A percentile compares a stretch with the other conserved stretches of the same genome.
Conservation (phyloP, 2,113 vertebrate genomes). For the Neoarius graeffei region DNA sequence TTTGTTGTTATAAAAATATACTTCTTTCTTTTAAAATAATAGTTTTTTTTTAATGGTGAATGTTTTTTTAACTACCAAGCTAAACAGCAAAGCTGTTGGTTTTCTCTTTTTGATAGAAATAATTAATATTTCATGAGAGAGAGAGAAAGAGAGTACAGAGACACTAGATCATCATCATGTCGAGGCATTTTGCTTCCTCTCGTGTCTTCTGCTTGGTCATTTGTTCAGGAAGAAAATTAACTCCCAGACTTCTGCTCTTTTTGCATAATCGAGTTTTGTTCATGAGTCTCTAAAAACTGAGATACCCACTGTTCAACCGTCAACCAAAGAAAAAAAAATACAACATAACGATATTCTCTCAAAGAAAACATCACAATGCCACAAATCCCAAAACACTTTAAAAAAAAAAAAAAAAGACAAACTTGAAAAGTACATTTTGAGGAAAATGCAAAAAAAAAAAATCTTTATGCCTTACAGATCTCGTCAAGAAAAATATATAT, state of each 20-base stretch:
- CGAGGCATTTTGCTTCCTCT: conserved; percentile 71
- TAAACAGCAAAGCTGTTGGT: conserved; percentile 74
- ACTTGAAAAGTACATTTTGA: conserved; percentile 81
- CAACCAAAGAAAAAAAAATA: conserved; percentile 61
- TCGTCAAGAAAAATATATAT: conserved; percentile 74
- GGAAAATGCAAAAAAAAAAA: conserved; percentile 75
- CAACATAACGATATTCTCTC: conserved; percentile 62
- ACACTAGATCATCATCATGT: conserved; percentile 40
- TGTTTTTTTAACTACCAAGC: conserved; percentile 70
- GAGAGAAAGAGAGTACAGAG: conserved; percentile 47
- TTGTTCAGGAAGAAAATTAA: conserved; percentile 44
- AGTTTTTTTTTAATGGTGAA: conserved; percentile 65
- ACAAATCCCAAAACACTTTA: conserved; percentile 78
- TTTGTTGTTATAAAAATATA: conserved; percentile 77
- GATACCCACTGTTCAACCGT: conserved; percentile 64
- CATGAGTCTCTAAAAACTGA: conserved; percentile 55
- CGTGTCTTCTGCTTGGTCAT: conserved; percentile 39
- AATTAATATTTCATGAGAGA: conserved; percentile 48
- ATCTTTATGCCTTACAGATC: conserved; percentile 69
- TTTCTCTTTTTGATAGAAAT: conserved; percentile 63
- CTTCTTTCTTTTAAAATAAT: conserved; percentile 77
- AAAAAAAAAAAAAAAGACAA: conserved; percentile 66
- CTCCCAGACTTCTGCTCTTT: conserved; percentile 60
- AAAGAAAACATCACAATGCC: conserved; percentile 74
- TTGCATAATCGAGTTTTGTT: conserved; percentile 75